Conservation (phyloP, 2,113 vertebrate genomes). For the Rhea pennata region DNA sequence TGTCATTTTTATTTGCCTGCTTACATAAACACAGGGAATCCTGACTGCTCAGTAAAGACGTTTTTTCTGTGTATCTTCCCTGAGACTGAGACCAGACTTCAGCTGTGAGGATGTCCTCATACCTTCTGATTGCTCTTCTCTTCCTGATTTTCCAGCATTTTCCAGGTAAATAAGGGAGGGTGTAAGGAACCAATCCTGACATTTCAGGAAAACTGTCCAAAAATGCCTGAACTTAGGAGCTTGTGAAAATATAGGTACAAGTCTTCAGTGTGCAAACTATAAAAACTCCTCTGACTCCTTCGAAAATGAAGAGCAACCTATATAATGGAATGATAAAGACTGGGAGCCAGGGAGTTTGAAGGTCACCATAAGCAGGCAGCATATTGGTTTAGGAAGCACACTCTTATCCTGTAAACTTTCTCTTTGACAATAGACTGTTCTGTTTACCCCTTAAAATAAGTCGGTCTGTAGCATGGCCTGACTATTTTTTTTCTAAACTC, state of each 20-base stretch:
- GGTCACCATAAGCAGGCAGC: neutral
- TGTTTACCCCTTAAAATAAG: neutral
- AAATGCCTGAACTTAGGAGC: neutral
- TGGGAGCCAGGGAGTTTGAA: neutral
- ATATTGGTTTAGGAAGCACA: neutral
- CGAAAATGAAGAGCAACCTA: neutral
- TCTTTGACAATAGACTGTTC: neutral
- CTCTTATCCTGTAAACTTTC: neutral
- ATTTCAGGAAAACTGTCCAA: neutral
- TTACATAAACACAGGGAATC: neutral
- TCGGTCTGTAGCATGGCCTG: neutral
- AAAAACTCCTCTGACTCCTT: neutral
- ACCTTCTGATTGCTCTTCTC: neutral
- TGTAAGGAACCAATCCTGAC: neutral
- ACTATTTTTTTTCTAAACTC: neutral
- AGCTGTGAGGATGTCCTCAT: neutral
- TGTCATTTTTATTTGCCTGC: neutral
- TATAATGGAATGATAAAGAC: neutral
- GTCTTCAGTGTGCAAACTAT: neutral
- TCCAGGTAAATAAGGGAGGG: neutral
- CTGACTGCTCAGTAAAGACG: neutral
- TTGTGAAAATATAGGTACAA: neutral
- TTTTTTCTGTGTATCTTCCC: neutral
- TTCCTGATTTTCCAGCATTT: neutral
- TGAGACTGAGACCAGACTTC: neutral